These are phyloP conservation scores for Temnothorax nylanderi DNA, from an alignment of 1,140 invertebrate species.

Conservation along the genomic window DNA sequence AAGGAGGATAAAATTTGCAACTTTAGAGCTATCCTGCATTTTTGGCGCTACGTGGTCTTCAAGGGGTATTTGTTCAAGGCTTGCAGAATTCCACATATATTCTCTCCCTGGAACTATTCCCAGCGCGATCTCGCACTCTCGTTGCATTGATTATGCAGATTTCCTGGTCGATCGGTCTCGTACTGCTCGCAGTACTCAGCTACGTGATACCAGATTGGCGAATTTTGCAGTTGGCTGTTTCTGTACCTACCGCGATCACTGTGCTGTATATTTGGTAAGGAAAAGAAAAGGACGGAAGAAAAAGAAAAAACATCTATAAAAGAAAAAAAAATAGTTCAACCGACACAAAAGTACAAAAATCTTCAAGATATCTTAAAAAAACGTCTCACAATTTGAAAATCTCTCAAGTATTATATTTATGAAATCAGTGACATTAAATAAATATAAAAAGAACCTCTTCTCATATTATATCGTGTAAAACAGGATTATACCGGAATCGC, in stretches of 20 bases:
- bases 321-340: neutral
- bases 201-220: conserved; percentile 93
- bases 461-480: conserved; percentile 52
- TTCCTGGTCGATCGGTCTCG: conserved; percentile 91
- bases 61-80: conserved; percentile 85
- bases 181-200: conserved; percentile 90
- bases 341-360: neutral
- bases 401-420: neutral
- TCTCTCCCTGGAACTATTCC: conserved; percentile 86
- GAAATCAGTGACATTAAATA: neutral
- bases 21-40: conserved; percentile 81
- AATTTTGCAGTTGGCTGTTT: conserved; percentile 89
- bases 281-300: neutral
- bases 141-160: conserved; percentile 84
- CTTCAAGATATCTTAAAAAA: neutral
- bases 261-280: conserved; percentile 88
- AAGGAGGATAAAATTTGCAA: neutral
- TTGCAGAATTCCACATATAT: conserved; percentile 81
- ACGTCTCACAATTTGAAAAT: too few relatives aligned
- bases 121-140: conserved; percentile 83
- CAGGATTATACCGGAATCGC: conserved; percentile 93
- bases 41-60: conserved; percentile 82
- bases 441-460: neutral
- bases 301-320: neutral
- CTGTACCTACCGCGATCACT: conserved; percentile 87